Base-by-base conservation (phyloP, 2,113 vertebrate species). In the Spea multiplicata region DNA sequence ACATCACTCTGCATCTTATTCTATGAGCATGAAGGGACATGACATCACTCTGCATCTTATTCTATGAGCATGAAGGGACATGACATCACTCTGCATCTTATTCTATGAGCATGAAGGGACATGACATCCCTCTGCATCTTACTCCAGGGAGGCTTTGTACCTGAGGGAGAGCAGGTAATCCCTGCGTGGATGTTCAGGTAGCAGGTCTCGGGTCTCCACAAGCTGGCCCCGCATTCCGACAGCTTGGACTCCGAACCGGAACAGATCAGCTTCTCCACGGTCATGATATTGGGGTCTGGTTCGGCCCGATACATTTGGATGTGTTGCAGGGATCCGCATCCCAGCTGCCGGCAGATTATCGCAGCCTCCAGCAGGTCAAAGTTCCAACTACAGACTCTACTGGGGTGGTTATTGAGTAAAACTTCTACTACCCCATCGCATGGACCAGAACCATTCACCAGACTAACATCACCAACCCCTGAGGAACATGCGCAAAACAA, bases 381-480 rank as follows among this genome's bases (percentile, higher is more conserved):
- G 44, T 57, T 46, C 76, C 76, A 79, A 0, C 65, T 47, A 44
- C 69, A 79, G n/a, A 79, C 4, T 66, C 69, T 73, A 6, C 44
- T 71, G 44, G 69, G 64, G 3, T 44, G 8, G 62, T 66, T 30
- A 57, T 66, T 66, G 4, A 79, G 2, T 13, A 69, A 55, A 5
- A 79, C 17, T 10, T 79, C 76, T 5, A 79, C 76, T 47, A 64
- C 66, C 44, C 76, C 76, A 13, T 79, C 61, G 57, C 76, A 79
- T 2, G 13, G 4, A 0, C 70, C 70, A 4, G 76, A 79, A 2
- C 76, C 76, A 66, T 73, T 48, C 47, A 79, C 76, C 13, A 79
- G 61, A 6, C 62, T 52, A 5, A 79, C 62, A 5, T 10, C n/a
- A 3, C 30, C n/a, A 3, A 73, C 2, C 14, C 70, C 76, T 79